Percentiles rank a stretch among this genome's conserved stretches.
Evolutionary conservation across 2,888 invertebrate species (phyloP).

Genomic region (Dromius quadrimaculatus): DNA sequence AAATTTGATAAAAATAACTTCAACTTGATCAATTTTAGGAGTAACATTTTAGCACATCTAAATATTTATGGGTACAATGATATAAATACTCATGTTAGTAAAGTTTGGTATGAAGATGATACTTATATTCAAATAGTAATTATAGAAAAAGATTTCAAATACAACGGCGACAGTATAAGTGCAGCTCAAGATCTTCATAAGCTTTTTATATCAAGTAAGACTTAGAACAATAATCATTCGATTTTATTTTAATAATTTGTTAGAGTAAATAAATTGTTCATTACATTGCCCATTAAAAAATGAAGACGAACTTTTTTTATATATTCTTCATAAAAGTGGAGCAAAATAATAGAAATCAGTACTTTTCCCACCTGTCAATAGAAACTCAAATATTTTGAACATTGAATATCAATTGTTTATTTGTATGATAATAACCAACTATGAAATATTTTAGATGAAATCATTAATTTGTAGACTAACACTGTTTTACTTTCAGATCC

Average conservation of each 20-base stretch:
- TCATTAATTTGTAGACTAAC: too few species aligned
- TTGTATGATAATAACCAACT: too few species aligned
- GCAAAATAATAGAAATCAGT: too few species aligned
- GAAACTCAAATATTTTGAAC: too few species aligned
- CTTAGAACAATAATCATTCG: not conserved
- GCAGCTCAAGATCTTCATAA: slow-evolving; percentile 10
- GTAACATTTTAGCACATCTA: slow-evolving; percentile 6
- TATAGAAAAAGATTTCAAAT: slow-evolving; percentile 38
- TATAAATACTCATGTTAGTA: slow-evolving; percentile 19
- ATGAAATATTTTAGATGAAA: not conserved
- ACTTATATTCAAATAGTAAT: slow-evolving; percentile 45
- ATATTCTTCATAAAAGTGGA: too few species aligned
- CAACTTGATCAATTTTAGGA: slow-evolving; percentile 25
- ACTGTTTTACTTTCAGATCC: slow-evolving; percentile 24
- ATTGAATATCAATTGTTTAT: not conserved
- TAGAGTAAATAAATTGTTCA: too few species aligned
- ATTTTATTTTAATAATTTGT: not conserved
- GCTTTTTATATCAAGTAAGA: slow-evolving; percentile 8
- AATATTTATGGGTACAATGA: slow-evolving; percentile 26
- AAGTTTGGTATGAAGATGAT: slow-evolving; percentile 21
- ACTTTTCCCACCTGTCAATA: too few species aligned
- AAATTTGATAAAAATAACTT: slow-evolving; percentile 40
- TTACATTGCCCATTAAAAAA: too few species aligned
- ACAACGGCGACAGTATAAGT: slow-evolving; percentile 26
- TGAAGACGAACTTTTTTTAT: too few species aligned